phyloP scores from a whole-genome alignment of 53 echinoderm and acorn worm species.

The Mesocentrotus franciscanus region DNA sequence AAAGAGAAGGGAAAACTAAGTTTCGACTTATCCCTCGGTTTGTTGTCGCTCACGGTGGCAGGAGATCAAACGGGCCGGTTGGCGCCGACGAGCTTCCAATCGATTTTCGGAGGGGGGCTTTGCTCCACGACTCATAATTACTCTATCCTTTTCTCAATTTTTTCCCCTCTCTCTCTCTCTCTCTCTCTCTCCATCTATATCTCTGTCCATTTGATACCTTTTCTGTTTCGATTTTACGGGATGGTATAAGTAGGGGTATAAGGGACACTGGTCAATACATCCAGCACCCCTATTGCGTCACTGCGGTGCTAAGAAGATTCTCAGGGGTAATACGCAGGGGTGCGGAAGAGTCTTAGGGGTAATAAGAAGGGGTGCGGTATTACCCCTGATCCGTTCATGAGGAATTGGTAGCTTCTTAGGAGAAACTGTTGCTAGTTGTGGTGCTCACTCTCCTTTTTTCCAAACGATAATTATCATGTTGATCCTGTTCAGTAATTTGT shows the following conservation, averaged over 20 bases:
- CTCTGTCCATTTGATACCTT: background rate
- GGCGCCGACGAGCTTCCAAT: slow-evolving; percentile 16
- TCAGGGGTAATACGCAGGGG: background rate
- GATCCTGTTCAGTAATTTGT: background rate
- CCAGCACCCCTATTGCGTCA: slow-evolving; percentile 29
- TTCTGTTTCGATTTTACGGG: slow-evolving; percentile 32
- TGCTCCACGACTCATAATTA: slow-evolving; percentile 25
- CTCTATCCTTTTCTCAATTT: background rate
- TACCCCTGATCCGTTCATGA: background rate
- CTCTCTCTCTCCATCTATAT: background rate
- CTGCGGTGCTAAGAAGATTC: background rate
- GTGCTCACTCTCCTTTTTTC: background rate
- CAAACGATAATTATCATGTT: background rate
- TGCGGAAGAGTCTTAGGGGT: background rate
- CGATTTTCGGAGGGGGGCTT: slow-evolving; percentile 46
- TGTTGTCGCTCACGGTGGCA: slow-evolving; percentile 33
- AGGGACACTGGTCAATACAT: slow-evolving; percentile 24
- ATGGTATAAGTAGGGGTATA: slow-evolving; percentile 1
- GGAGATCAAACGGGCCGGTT: slow-evolving; percentile 54
- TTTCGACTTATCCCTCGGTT: slow-evolving; percentile 37
- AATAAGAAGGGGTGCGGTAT: slow-evolving; percentile 20
- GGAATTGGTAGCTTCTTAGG: background rate
- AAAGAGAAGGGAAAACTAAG: slow-evolving; percentile 37
- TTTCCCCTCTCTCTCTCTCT: background rate
- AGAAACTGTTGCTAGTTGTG: background rate